These are phyloP conservation scores for Phymastichus coffea DNA, from an alignment of 1,140 invertebrate species.

Conservation along the genomic window DNA sequence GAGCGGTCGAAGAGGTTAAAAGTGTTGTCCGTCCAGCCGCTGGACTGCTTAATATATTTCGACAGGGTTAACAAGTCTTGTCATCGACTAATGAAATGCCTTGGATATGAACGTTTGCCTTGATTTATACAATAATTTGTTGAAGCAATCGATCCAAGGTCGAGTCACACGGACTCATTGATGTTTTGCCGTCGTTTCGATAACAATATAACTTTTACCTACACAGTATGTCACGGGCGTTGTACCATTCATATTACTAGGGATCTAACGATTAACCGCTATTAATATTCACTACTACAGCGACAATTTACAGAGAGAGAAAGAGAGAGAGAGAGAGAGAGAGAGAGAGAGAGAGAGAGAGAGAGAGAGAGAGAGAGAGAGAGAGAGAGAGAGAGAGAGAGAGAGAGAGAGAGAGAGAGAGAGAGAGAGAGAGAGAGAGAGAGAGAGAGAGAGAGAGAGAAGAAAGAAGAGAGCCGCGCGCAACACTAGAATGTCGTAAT, in stretches of 20 bases:
- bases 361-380: background rate
- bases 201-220: slow-evolving; percentile 29
- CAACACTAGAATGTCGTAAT: slow-evolving; percentile 26
- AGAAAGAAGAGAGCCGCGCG: slow-evolving; percentile 8
- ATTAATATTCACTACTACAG: slow-evolving; percentile 34
- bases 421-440: background rate
- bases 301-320: slow-evolving; percentile 27
- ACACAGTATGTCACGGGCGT: slow-evolving; percentile 36
- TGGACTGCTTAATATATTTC: background rate
- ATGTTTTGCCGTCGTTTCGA: slow-evolving; percentile 2
- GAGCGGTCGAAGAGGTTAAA: background rate
- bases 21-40: slow-evolving; percentile 18
- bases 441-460: background rate
- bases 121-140: slow-evolving; percentile 26
- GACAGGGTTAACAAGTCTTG: too few relatives aligned
- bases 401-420: background rate
- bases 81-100: too few relatives aligned
- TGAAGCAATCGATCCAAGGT: slow-evolving; percentile 26
- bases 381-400: background rate
- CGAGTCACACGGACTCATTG: background rate
- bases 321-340: background rate
- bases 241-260: slow-evolving; percentile 47
- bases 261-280: slow-evolving; percentile 47
- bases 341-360: slow-evolving; percentile 1
- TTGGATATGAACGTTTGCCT: slow-evolving; percentile 27